Evolutionary conservation across 2,888 invertebrate genomes (phyloP).

Genomic region (Harpagoxenus sublaevis): DNA sequence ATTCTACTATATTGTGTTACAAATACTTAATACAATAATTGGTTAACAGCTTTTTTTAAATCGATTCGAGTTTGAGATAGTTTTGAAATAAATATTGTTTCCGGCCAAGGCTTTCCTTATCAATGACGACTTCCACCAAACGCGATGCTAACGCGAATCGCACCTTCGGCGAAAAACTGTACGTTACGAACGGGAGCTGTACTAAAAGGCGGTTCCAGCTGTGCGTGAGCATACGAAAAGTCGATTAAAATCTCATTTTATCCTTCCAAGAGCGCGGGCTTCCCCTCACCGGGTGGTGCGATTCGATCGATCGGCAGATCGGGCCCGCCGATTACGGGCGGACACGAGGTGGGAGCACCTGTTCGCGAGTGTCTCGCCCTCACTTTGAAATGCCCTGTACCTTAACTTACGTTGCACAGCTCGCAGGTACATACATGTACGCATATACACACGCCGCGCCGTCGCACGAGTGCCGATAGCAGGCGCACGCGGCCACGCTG

Average conservation of each 20-base stretch:
- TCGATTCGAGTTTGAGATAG: neutral
- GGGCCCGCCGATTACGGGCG: slow-evolving; percentile 77
- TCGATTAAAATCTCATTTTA: slow-evolving; percentile 75
- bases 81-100: slow-evolving; percentile 7
- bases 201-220: slow-evolving; percentile 65
- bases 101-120: neutral
- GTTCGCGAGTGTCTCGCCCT: slow-evolving; percentile 76
- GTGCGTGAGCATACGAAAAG: slow-evolving; percentile 64
- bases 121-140: neutral
- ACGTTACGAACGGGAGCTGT: slow-evolving; percentile 39
- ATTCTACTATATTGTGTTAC: neutral
- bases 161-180: slow-evolving; percentile 16
- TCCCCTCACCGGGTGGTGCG: slow-evolving; percentile 70
- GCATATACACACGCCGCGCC: slow-evolving; percentile 56
- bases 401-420: slow-evolving; percentile 32
- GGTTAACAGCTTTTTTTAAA: neutral
- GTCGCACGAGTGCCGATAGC: slow-evolving; percentile 36
- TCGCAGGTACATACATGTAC: slow-evolving; percentile 23
- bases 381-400: slow-evolving; percentile 71
- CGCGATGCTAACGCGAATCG: slow-evolving; percentile 30
- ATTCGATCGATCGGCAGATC: slow-evolving; percentile 81
- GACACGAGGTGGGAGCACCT: slow-evolving; percentile 82
- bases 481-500: slow-evolving; percentile 45
- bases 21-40: neutral
- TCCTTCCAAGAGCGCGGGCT: slow-evolving; percentile 58